These are phyloP conservation scores for Pammene aurita DNA, from an alignment of 2,888 invertebrate genomes.

Conservation along the genomic window DNA sequence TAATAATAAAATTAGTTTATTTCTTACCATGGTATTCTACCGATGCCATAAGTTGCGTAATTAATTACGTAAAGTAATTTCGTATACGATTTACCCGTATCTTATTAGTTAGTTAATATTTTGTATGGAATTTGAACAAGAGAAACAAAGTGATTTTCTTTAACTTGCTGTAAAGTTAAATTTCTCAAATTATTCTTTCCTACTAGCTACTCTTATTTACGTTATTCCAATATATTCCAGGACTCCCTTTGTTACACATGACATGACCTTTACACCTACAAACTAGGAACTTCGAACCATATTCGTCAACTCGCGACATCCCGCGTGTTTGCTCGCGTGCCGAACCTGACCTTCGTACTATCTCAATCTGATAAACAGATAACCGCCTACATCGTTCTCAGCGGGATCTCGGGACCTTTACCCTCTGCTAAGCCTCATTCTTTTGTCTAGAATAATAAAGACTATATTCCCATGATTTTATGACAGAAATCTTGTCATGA, in stretches of 20 bases:
- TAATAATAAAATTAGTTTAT: no score
- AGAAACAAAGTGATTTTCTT: no score
- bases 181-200: no score
- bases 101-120: no score
- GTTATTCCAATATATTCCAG: slow-evolving; percentile 26
- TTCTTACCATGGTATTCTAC: no score
- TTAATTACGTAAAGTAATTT: no score
- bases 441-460: slow-evolving; percentile 51
- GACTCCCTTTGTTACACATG: slow-evolving; percentile 19
- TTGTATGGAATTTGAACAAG: no score
- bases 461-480: slow-evolving; percentile 47
- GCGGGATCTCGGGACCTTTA: slow-evolving; percentile 64
- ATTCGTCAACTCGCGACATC: slow-evolving; percentile 59
- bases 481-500: slow-evolving; percentile 64
- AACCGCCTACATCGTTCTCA: slow-evolving; percentile 75
- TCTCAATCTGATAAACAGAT: slow-evolving; percentile 77
- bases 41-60: no score
- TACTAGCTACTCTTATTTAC: not conserved
- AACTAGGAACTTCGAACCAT: slow-evolving; percentile 55
- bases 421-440: slow-evolving; percentile 47
- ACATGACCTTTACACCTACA: slow-evolving; percentile 46
- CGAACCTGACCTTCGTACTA: slow-evolving; percentile 74
- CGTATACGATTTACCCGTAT: no score
- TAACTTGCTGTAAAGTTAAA: no score
- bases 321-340: slow-evolving; percentile 69